Evolutionary conservation across 2,113 vertebrate genomes (phyloP), one percentile per base, ranked within the genome.

Genomic region (Pachycephala philippinensis): DNA sequence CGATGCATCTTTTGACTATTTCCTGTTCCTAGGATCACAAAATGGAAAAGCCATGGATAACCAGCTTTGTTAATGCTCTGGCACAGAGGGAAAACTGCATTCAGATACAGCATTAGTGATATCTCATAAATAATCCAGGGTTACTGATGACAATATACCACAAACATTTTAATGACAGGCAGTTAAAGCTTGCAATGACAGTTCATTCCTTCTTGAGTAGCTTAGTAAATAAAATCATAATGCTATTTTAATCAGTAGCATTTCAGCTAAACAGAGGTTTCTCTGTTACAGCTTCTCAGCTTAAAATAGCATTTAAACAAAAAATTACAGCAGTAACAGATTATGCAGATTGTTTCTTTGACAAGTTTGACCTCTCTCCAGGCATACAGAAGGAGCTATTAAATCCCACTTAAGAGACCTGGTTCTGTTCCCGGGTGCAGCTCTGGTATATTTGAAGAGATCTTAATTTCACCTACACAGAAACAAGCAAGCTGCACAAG

Each of bases 241-340:
- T 40, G 49, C 50, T 85, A 26, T 81, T 93, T 92, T 94, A 82
- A 93, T 90, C 47, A 45, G 27, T 88, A 93, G 44, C 35, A 56
- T 90, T 84, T 75, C 59, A 89, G 39, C 65, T 94, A 72, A 56
- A 59, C 15, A n/a, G n/a, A n/a, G n/a, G n/a, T n/a, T n/a, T n/a
- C 20, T 93, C 21, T 4, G 35, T 88, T 87, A 47, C 75, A 66
- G n/a, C 79, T 84, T 84, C 60, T 88, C n/a, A n/a, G 45, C 71
- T 90, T 94, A 84, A 85, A 94, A 59, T 42, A 86, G 40, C 37
- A 70, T 87, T 95, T 92, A 54, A 87, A 71, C 77, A 72, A 91
- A 91, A 84, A 93, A 81, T 54, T 76, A 11, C 13, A 69, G 13
- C 21, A n/a, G 37, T 61, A 74, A 59, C 44, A 84, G 50, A 27